A percentile compares a stretch with the other conserved stretches of the same genome.
These are phyloP conservation scores for Anguilla obscura DNA, from an alignment of 2,797 vertebrate species.

Conservation along the genomic window DNA sequence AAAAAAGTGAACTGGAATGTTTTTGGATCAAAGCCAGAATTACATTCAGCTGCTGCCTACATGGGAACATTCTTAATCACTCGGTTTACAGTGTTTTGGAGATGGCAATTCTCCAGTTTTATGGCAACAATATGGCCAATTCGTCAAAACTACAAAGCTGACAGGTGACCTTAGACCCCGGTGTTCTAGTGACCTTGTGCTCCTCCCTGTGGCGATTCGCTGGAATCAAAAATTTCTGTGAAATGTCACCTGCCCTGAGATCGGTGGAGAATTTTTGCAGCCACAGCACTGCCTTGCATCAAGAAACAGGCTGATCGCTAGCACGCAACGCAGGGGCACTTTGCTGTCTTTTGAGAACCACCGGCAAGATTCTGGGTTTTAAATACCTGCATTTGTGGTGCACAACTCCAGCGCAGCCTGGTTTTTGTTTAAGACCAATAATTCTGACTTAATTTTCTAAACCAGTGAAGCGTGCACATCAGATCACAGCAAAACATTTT, in stretches of 20 bases:
- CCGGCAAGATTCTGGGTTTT: not conserved
- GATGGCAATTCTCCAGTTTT: constrained; percentile 8
- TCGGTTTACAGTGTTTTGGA: constrained; percentile 16
- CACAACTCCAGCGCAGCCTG: not conserved
- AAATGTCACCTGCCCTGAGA: not conserved
- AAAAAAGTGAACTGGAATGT: constrained; percentile 20
- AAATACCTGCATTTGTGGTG: not conserved
- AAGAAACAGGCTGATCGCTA: not conserved
- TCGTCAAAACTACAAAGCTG: constrained; percentile 22
- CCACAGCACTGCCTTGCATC: not conserved
- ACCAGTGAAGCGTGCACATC: not conserved
- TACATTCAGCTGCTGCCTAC: constrained; percentile 29
- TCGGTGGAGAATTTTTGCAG: not conserved
- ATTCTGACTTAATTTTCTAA: too few species aligned
- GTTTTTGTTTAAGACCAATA: too few species aligned
- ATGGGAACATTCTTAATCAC: constrained; percentile 22
- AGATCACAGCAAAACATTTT: not conserved
- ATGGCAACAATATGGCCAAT: constrained; percentile 30
- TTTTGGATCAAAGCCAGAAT: constrained; percentile 30
- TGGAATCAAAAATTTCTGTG: not conserved
- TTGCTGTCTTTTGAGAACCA: not conserved
- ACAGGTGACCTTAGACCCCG: not conserved
- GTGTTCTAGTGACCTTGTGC: not conserved
- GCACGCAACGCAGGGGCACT: too few species aligned
- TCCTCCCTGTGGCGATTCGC: not conserved